phyloP scores from a whole-genome alignment of 2,113 vertebrate species.

The Dascyllus trimaculatus region DNA sequence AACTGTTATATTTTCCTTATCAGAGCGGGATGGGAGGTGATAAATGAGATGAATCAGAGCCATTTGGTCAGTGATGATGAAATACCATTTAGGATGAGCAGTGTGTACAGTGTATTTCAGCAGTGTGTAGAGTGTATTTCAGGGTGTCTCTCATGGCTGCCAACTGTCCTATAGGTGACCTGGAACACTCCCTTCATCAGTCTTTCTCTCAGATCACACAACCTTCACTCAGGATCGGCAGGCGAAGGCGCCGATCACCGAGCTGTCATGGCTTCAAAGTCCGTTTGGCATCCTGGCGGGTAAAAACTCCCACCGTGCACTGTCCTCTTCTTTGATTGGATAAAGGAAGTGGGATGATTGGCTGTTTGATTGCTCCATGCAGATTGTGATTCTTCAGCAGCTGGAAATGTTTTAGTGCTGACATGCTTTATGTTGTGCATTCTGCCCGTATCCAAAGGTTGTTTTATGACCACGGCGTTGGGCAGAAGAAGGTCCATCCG shows the following conservation, averaged over 20 bases:
- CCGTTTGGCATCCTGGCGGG: slow-evolving; percentile 59
- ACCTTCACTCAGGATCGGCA: slow-evolving; percentile 41
- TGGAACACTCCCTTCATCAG: slow-evolving; percentile 45
- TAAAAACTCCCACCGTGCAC: slow-evolving; percentile 21
- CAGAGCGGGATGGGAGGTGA: slow-evolving; percentile 38
- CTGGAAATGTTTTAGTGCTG: slow-evolving; percentile 33
- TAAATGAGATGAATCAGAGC: slow-evolving; percentile 20
- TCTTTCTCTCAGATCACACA: slow-evolving; percentile 47
- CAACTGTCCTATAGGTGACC: slow-evolving; percentile 53
- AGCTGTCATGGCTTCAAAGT: slow-evolving; percentile 71
- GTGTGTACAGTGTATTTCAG: too few relatives aligned
- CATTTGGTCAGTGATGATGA: slow-evolving; percentile 7
- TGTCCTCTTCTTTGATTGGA: slow-evolving; percentile 55
- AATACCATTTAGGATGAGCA: slow-evolving; percentile 6
- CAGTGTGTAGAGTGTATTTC: slow-evolving; percentile 6
- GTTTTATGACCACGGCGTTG: slow-evolving; percentile 2
- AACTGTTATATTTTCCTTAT: neutral
- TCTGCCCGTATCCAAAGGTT: slow-evolving; percentile 54
- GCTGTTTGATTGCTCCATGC: slow-evolving; percentile 79
- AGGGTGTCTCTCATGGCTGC: neutral
- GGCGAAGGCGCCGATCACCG: slow-evolving; percentile 30
- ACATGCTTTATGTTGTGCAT: slow-evolving; percentile 66
- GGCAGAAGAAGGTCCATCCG: slow-evolving; percentile 51
- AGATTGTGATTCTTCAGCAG: slow-evolving; percentile 62
- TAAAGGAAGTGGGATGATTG: slow-evolving; percentile 53